These are phyloP conservation scores for Agrochola macilenta DNA, from an alignment of 2,888 invertebrate species.

Conservation along the genomic window DNA sequence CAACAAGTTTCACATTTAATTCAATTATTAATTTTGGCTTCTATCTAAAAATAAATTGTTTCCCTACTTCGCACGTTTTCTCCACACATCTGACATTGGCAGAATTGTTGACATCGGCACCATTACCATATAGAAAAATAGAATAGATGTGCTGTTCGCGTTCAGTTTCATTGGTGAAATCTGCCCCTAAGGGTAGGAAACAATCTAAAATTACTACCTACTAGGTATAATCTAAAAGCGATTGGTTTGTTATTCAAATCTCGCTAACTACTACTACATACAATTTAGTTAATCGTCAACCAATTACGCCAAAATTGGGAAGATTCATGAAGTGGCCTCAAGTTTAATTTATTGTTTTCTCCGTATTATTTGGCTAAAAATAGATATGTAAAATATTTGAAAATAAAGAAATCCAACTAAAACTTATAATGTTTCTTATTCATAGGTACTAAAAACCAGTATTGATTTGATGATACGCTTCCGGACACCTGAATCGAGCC, in stretches of 20 bases:
- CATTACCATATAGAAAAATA: too few species aligned
- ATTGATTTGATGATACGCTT: background rate
- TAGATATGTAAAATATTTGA: slow-evolving; percentile 17
- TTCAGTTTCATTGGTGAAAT: too few species aligned
- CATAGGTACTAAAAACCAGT: background rate
- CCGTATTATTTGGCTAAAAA: slow-evolving; percentile 13
- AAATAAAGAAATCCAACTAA: slow-evolving; percentile 21
- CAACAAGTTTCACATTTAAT: too few species aligned
- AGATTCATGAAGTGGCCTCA: background rate
- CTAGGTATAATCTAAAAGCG: background rate
- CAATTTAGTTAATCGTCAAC: background rate
- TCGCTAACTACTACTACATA: background rate
- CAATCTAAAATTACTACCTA: background rate
- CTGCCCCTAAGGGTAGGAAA: background rate
- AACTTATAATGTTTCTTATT: background rate
- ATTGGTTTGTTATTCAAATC: background rate
- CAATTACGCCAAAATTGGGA: background rate
- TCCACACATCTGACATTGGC: too few species aligned
- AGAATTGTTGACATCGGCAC: too few species aligned
- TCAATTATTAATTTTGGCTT: too few species aligned
- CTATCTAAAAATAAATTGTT: too few species aligned
- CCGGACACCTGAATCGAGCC: too few species aligned
- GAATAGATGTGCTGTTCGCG: too few species aligned
- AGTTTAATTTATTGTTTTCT: background rate
- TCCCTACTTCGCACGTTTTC: too few species aligned